These are phyloP conservation scores for Alethe castanea DNA, from an alignment of 2,113 vertebrate species.

Conservation along the genomic window DNA sequence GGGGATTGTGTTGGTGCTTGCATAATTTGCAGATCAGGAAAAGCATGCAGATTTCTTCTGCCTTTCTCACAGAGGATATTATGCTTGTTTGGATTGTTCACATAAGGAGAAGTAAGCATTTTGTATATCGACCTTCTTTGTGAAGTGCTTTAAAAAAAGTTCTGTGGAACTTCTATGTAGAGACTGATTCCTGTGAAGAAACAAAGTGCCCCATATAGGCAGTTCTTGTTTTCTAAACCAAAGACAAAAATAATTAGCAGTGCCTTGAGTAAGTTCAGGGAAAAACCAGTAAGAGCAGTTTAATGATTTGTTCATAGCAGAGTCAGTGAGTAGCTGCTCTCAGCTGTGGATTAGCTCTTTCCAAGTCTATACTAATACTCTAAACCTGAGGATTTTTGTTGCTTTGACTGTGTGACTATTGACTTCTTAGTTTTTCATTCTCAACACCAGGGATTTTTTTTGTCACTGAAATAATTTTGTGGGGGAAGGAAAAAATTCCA, in stretches of 20 bases:
- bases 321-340: background rate
- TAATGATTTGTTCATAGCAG: background rate
- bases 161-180: background rate
- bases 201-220: accelerated
- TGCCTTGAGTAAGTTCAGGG: background rate
- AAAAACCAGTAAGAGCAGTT: background rate
- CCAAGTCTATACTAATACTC: background rate
- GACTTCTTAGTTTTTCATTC: background rate
- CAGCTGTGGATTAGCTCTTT: background rate
- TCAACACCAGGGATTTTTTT: background rate
- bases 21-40: background rate
- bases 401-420: background rate
- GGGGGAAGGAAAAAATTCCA: background rate
- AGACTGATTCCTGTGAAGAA: background rate
- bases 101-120: background rate
- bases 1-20: background rate
- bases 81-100: background rate
- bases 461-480: background rate
- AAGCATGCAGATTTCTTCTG: background rate
- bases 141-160: background rate
- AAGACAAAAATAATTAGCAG: background rate
- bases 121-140: background rate
- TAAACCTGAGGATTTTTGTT: background rate
- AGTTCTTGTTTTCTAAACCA: background rate
- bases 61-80: background rate